Percentiles rank a stretch among this genome's conserved stretches.
These are phyloP conservation scores for Nannoperca australis DNA, from an alignment of 2,797 vertebrate species.

Conservation along the genomic window DNA sequence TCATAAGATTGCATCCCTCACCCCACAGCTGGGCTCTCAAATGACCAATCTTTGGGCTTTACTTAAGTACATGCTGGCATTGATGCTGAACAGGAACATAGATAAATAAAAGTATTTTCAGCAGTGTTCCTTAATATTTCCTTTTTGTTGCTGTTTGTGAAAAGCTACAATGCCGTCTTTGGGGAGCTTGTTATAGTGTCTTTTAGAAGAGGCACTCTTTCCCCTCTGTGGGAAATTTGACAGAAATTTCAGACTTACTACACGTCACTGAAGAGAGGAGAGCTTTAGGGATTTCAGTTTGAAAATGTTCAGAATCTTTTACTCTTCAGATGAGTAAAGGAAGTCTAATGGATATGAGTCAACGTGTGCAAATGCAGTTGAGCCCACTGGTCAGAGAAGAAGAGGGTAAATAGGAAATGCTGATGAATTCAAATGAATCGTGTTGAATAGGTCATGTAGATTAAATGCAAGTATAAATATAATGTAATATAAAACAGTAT, in stretches of 20 bases:
- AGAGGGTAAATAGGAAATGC: too few relatives aligned
- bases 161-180: conserved; percentile 35
- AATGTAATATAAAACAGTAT: too few relatives aligned
- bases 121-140: conserved; percentile 27
- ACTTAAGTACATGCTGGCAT: conserved; percentile 30
- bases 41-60: conserved; percentile 39
- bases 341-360: neutral
- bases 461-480: too few relatives aligned
- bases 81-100: conserved; percentile 26
- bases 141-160: conserved; percentile 46
- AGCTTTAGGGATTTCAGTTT: conserved; percentile 12
- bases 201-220: conserved; percentile 31
- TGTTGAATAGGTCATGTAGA: too few relatives aligned
- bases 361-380: neutral
- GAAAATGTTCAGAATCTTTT: conserved; percentile 5
- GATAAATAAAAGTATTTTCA: conserved; percentile 40
- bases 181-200: conserved; percentile 56
- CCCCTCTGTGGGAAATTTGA: conserved; percentile 28
- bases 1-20: conserved; percentile 50
- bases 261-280: neutral
- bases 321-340: conserved; percentile 4
- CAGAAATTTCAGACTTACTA: conserved; percentile 24
- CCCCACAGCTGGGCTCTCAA: conserved; percentile 46
- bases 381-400: too few relatives aligned
- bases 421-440: too few relatives aligned